phyloP scores from a whole-genome alignment of 2,888 invertebrate species.

The Dasysyrphus tricinctus region DNA sequence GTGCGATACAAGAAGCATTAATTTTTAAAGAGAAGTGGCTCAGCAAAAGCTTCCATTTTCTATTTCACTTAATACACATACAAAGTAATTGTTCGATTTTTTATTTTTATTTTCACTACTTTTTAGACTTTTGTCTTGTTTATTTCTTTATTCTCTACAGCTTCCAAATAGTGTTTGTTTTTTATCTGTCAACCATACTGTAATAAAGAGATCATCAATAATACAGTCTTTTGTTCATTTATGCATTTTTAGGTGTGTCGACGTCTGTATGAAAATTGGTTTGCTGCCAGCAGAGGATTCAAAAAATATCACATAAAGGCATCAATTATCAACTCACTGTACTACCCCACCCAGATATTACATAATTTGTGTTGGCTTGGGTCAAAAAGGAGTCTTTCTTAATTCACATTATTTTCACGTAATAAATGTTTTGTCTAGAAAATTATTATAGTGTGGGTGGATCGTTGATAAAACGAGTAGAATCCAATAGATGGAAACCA shows the following conservation, averaged over 20 bases:
- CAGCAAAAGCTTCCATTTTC: too few relatives aligned
- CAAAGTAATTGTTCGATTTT: too few relatives aligned
- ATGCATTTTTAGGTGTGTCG: constrained; percentile 21
- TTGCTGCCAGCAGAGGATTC: constrained; percentile 6
- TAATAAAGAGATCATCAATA: not conserved
- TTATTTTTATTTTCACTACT: too few relatives aligned
- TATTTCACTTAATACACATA: too few relatives aligned
- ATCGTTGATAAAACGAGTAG: too few relatives aligned
- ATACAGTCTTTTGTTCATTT: not conserved
- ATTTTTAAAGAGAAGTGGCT: too few relatives aligned
- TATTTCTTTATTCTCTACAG: too few relatives aligned
- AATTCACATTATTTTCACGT: not conserved
- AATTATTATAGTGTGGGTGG: not conserved
- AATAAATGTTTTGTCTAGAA: not conserved
- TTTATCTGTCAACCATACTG: not conserved
- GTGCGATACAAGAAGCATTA: too few relatives aligned
- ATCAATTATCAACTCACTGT: not conserved
- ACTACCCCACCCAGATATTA: constrained; percentile 3
- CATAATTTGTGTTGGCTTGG: constrained; percentile 6
- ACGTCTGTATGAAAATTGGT: constrained; percentile 6
- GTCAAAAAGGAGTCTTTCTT: not conserved
- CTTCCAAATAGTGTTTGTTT: too few relatives aligned
- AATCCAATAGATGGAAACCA: too few relatives aligned
- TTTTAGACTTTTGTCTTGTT: too few relatives aligned
- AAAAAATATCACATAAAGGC: not conserved